A percentile compares a stretch with the other conserved stretches of the same genome.
These are phyloP conservation scores for Diarsia mendica DNA, from an alignment of 2,888 invertebrate genomes.

Conservation along the genomic window DNA sequence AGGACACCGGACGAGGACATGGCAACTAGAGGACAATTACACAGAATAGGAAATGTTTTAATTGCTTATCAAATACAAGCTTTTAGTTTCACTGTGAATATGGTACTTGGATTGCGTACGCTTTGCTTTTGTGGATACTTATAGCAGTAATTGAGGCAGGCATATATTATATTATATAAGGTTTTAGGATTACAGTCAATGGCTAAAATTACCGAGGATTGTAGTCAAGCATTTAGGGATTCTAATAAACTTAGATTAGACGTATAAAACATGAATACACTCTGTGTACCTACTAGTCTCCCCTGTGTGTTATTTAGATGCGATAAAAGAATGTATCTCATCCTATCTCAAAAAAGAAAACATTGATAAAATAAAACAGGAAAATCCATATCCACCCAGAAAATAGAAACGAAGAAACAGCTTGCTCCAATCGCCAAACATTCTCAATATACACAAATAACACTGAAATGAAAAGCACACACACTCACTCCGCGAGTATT, in stretches of 20 bases:
- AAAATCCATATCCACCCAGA: constrained; percentile 9
- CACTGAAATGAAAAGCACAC: constrained; percentile 50
- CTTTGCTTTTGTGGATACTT: not conserved
- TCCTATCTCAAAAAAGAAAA: not conserved
- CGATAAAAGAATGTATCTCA: not conserved
- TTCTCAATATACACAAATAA: constrained; percentile 46
- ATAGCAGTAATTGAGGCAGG: not conserved
- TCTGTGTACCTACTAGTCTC: not conserved
- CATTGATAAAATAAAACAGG: not conserved
- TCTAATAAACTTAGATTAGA: not conserved
- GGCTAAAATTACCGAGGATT: not conserved
- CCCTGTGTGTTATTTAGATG: not conserved
- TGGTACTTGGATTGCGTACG: not conserved
- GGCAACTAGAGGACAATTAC: constrained; percentile 22
- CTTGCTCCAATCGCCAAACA: constrained; percentile 30
- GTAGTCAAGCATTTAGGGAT: not conserved
- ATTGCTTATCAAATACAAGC: constrained; percentile 12
- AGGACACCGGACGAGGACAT: constrained; percentile 30
- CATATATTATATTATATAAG: too few relatives aligned
- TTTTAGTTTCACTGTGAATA: not conserved
- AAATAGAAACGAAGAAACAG: constrained; percentile 32
- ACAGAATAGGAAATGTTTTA: constrained; percentile 22
- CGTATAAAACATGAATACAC: not conserved
- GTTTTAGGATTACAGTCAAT: not conserved
- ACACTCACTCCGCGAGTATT: constrained; percentile 21